phyloP scores from a whole-genome alignment of 2,113 vertebrate species.

The Barnardius zonarius region DNA sequence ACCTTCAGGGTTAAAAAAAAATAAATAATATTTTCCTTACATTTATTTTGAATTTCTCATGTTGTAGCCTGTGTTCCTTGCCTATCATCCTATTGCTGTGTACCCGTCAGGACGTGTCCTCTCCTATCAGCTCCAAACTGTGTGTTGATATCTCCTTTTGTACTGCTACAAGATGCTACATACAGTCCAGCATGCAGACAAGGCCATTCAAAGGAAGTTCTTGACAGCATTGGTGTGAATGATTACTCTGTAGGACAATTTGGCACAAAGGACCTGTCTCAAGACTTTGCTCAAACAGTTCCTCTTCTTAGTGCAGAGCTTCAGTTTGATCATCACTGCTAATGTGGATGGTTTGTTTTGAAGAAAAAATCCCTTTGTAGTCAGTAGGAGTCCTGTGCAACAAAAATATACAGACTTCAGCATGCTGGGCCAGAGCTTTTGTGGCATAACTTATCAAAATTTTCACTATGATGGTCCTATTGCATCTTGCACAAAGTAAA shows the following conservation, averaged over 20 bases:
- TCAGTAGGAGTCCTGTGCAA: background rate
- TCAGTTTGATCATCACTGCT: accelerated
- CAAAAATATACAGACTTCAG: background rate
- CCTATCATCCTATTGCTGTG: background rate
- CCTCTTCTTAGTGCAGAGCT: background rate
- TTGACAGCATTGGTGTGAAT: background rate
- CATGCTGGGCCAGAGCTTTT: background rate
- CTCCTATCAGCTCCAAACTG: background rate
- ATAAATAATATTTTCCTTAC: background rate
- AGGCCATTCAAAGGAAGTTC: background rate
- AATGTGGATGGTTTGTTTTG: background rate
- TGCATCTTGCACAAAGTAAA: background rate
- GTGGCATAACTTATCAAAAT: background rate
- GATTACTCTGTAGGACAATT: background rate
- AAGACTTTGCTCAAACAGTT: background rate
- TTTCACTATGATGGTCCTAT: background rate
- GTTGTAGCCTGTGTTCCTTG: background rate
- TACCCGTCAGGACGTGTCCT: background rate
- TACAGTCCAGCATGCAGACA: background rate
- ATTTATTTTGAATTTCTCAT: background rate
- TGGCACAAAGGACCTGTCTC: background rate
- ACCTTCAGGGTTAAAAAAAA: background rate
- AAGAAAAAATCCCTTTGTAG: background rate
- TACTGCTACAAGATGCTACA: background rate
- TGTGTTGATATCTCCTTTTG: background rate